Conservation (phyloP, 2,797 vertebrate genomes). For the Enteromius treurensis region DNA sequence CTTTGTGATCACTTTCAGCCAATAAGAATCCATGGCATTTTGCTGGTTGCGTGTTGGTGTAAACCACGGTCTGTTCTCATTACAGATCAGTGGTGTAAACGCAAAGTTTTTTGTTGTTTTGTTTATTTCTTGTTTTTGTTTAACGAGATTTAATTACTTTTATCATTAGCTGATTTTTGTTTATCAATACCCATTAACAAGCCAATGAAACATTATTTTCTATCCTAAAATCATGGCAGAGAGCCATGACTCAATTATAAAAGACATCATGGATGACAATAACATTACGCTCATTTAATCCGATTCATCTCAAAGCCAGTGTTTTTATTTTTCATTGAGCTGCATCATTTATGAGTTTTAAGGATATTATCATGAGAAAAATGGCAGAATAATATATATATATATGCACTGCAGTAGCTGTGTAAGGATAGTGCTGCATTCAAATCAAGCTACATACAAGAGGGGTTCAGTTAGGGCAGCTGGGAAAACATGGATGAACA, state of each 20-base stretch:
- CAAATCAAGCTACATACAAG: neutral
- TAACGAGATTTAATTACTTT: neutral
- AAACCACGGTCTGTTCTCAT: no score
- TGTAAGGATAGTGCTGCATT: neutral
- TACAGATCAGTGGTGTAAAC: neutral
- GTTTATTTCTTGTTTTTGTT: neutral
- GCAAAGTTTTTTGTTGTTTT: no score
- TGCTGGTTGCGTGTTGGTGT: neutral
- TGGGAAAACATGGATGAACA: conserved; percentile 23
- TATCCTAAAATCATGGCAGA: neutral
- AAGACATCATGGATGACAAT: neutral
- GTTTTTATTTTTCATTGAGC: neutral
- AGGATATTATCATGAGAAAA: no score
- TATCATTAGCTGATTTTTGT: neutral
- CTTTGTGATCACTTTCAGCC: no score
- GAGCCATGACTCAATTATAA: neutral
- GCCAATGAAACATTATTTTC: neutral
- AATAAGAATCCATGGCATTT: neutral
- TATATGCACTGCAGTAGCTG: no score
- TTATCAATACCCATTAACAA: neutral
- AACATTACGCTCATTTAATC: neutral
- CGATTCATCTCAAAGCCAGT: neutral
- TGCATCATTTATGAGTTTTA: neutral
- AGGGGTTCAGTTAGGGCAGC: conserved; percentile 14
- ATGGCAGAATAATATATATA: no score